Evolutionary conservation across 1,140 invertebrate species (phyloP), one percentile per base, ranked within the genome.

Genomic region (Solenopsis fugax): DNA sequence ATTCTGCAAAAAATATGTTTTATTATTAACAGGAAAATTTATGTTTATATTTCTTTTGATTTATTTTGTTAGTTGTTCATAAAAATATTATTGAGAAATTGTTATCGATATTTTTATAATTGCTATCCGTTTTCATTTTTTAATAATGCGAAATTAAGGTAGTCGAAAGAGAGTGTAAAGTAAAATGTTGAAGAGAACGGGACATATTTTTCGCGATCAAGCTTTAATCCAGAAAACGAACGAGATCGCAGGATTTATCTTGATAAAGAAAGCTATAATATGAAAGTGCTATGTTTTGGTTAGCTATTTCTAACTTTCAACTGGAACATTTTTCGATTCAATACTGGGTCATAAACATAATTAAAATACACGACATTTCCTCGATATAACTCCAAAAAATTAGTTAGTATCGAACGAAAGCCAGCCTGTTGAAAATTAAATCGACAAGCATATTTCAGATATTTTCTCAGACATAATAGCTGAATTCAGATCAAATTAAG

Each of bases 241-340:
- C 18, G 16, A 82, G 34, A 37, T 58, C 52, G 37, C 34, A 13
- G 64, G 13, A 80, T 69, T 7, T 72, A 45, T 21, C 18, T 41
- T 71, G 56, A 56, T 58, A 82, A 72, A 37, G 18, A 58, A 82
- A 62, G 29, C 24, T 78, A 29, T 58, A 64, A 78, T 67, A 72
- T 82, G 21, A 24, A 45, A 37, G 18, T 41, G 24, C 72, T 18
- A 9, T n/a, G 21, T 41, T 4, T 41, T 41, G 41, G 0, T 67
- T 67, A 67, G 48, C 4, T 82, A 48, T 81, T 71, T 82, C 50
- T 54, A 71, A 12, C 37, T 72, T 37, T 21, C 16, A 10, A 29
- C 34, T 24, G 65, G 48, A 72, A 52, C 24, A 13, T 48, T 48
- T 82, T 37, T 52, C 52, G 24, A 82, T 45, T 45, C 37, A 21